phyloP scores from a whole-genome alignment of 1,140 invertebrate genomes.

The Drosophila arizonae region DNA sequence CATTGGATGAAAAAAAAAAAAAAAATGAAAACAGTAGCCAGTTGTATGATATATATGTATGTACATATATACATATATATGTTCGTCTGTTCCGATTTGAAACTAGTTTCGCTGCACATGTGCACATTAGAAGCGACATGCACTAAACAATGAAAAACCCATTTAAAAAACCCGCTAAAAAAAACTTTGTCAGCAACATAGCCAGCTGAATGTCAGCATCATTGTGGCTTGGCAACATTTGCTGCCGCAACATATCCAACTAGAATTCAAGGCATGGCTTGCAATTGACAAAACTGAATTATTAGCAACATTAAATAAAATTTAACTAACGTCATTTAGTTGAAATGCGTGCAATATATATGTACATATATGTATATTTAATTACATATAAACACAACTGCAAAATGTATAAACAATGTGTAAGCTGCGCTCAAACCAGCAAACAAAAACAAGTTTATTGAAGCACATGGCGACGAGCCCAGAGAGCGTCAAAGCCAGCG shows the following conservation, averaged over 20 bases:
- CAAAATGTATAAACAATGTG: constrained; percentile 39
- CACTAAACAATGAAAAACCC: constrained; percentile 14
- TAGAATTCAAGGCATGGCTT: background rate
- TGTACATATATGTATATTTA: constrained; percentile 4
- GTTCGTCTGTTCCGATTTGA: constrained; percentile 43
- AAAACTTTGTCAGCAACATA: constrained; percentile 1
- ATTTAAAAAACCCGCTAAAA: constrained; percentile 22
- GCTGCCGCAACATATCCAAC: constrained; percentile 3
- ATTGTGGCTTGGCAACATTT: constrained; percentile 25
- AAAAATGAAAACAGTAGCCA: constrained; percentile 26
- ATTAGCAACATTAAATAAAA: background rate
- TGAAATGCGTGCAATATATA: constrained; percentile 11
- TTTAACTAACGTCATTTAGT: background rate
- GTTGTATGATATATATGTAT: constrained; percentile 12
- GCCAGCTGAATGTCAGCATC: constrained; percentile 28
- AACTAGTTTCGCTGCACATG: constrained; percentile 78
- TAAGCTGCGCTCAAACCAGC: constrained; percentile 36
- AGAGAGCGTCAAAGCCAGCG: constrained; percentile 27
- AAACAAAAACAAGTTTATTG: constrained; percentile 73
- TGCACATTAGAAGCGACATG: constrained; percentile 55
- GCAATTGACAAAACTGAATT: background rate
- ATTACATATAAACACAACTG: constrained; percentile 15
- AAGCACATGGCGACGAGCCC: constrained; percentile 61
- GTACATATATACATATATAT: too few species aligned
- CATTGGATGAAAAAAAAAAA: background rate